Evolutionary conservation across 2,888 invertebrate genomes (phyloP), one percentile per base, ranked within the genome.

Genomic region (Dicyrtoma fusca): DNA sequence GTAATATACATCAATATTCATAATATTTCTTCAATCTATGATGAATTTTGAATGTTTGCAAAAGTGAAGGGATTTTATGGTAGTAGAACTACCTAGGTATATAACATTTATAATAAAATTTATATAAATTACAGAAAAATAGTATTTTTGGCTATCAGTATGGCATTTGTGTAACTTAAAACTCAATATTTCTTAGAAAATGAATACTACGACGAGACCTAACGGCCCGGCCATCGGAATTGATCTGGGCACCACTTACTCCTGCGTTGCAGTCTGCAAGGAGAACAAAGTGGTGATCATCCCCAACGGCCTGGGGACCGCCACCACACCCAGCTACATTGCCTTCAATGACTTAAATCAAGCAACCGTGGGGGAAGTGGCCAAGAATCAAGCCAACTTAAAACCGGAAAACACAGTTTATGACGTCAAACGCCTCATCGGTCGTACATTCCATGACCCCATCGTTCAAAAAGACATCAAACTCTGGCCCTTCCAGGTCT

Each of bases 401-500:
- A 26, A 59, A 13, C 63, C 63, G 1, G 47, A 34, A 6, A 45
- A 34, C 14, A 13, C 19, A 11, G 21, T 63, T n/a, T 63, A 21
- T 0, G 97, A 97, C 87, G 96, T 94, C 81, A 90, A 96, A 86
- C 91, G 96, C 84, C 87, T 97, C 82, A 95, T 96, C 85, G 96
- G 96, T 71, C 90, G 96, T 81, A 91, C 91, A 81, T 97, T 90
- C 84, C 90, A 91, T 81, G 95, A 95, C 84, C 85, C 85, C 57
- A 90, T 92, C n/a, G 93, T 97, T 71, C 95, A 96, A 86, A 89
- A 89, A 64, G 96, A 97, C 84, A 91, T 95, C 88, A 94, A 95
- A 85, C 92, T 92, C 85, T 96, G 95, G 91, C 95, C 96, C 62
- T 96, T 96, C 83, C 91, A 91, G 83, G 94, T 95, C 1, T 85